Percentiles rank a stretch among this genome's conserved stretches.
These are phyloP conservation scores for Monochamus saltuarius DNA, from an alignment of 1,140 invertebrate species.

Conservation along the genomic window DNA sequence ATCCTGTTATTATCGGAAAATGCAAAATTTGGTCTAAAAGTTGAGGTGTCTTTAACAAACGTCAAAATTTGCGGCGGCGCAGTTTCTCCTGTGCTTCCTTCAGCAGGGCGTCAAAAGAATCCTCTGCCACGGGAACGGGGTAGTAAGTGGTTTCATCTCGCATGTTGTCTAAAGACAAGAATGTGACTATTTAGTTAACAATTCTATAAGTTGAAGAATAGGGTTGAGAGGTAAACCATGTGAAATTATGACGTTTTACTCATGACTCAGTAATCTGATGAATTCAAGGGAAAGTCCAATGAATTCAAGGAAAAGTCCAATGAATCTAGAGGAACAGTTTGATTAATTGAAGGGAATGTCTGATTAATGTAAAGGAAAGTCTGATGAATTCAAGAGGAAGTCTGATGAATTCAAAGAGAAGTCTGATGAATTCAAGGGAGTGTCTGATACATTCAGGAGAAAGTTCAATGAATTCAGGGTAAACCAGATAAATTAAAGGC, in stretches of 20 bases:
- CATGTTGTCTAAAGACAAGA: slow-evolving; percentile 37
- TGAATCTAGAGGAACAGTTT: too few species aligned
- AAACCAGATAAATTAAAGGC: too few species aligned
- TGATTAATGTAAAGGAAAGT: too few species aligned
- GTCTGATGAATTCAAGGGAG: too few species aligned
- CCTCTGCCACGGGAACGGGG: slow-evolving; percentile 15
- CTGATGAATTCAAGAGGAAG: too few species aligned
- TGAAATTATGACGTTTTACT: not conserved
- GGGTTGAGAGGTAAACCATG: not conserved
- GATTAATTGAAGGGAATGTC: too few species aligned
- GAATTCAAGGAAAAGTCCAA: too few species aligned
- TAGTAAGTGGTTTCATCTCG: slow-evolving; percentile 27
- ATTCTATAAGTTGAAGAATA: not conserved
- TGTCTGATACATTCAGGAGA: too few species aligned
- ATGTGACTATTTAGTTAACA: slow-evolving; percentile 6
- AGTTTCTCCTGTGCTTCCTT: slow-evolving; percentile 43
- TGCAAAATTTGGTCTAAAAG: slow-evolving; percentile 21
- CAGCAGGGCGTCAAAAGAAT: slow-evolving; percentile 43
- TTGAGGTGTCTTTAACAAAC: slow-evolving; percentile 1
- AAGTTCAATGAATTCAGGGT: too few species aligned
- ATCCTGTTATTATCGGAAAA: slow-evolving; percentile 5
- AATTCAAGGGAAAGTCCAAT: too few species aligned
- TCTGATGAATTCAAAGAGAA: too few species aligned
- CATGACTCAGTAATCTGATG: too few species aligned
- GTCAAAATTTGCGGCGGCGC: slow-evolving; percentile 38